Conservation (phyloP, 2,113 vertebrate genomes). For the Cebus imitator region DNA sequence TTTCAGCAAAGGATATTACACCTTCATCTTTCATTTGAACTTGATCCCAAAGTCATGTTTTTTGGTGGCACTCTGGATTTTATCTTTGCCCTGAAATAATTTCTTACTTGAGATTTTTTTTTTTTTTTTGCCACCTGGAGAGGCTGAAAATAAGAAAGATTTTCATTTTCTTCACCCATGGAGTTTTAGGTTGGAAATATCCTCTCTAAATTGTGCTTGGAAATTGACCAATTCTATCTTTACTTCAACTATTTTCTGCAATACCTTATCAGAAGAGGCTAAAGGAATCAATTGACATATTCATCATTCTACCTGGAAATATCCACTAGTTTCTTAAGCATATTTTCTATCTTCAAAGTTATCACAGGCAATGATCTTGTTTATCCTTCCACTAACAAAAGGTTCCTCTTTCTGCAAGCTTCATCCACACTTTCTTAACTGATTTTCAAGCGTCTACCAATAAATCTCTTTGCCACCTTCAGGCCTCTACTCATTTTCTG, state of each 20-base stretch:
- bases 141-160: slow-evolving; percentile 25
- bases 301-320: background rate
- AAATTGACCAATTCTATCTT: slow-evolving; percentile 45
- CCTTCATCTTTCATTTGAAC: slow-evolving; percentile 58
- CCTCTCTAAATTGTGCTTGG: slow-evolving; percentile 24
- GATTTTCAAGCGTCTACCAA: background rate
- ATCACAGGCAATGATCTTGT: background rate
- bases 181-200: slow-evolving; percentile 9
- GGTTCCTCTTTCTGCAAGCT: background rate
- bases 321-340: background rate
- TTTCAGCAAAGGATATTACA: background rate
- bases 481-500: background rate
- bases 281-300: background rate
- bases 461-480: background rate
- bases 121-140: background rate
- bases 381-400: background rate
- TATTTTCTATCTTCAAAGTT: background rate
- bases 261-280: background rate
- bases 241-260: slow-evolving; percentile 18
- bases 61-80: slow-evolving; percentile 11
- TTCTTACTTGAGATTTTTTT: slow-evolving; percentile 7
- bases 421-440: background rate
- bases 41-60: slow-evolving; percentile 5
- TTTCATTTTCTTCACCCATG: slow-evolving; percentile 35
- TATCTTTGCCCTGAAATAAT: background rate